Percentiles rank a stretch among this genome's conserved stretches.
These are phyloP conservation scores for Semicossyphus pulcher DNA, from an alignment of 2,113 vertebrate genomes.

Conservation along the genomic window DNA sequence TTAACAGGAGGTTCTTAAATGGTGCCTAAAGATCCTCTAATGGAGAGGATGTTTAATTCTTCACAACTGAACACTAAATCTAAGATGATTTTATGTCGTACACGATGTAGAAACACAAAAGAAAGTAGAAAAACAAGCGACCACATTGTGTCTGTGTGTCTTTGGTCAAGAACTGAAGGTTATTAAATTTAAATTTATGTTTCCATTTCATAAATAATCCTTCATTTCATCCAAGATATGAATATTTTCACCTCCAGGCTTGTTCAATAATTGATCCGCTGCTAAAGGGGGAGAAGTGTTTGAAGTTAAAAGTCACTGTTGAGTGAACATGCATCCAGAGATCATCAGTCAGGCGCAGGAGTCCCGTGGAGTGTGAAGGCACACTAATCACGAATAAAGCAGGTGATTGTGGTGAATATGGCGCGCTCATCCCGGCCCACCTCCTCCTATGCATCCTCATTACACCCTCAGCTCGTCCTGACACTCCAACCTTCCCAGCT, in stretches of 20 bases:
- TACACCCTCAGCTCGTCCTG: slow-evolving; percentile 32
- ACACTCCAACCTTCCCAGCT: slow-evolving; percentile 13
- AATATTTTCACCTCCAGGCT: neutral
- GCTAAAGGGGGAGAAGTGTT: slow-evolving; percentile 8
- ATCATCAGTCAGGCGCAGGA: slow-evolving; percentile 10
- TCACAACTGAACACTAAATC: neutral
- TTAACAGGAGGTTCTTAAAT: neutral
- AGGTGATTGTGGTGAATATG: slow-evolving; percentile 19
- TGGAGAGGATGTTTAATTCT: neutral
- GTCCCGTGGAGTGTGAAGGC: neutral
- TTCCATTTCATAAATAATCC: neutral
- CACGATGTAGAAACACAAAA: no score
- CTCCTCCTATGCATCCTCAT: slow-evolving; percentile 33
- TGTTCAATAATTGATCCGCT: slow-evolving; percentile 1
- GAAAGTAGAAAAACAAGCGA: no score
- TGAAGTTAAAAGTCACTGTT: neutral
- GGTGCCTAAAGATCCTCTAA: neutral
- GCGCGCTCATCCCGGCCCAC: slow-evolving; percentile 12
- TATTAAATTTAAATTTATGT: neutral
- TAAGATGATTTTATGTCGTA: neutral
- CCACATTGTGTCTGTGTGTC: no score
- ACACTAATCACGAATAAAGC: slow-evolving; percentile 30
- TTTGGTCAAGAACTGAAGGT: neutral
- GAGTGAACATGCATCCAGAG: neutral
- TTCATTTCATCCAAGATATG: neutral